Conservation (phyloP, 2,113 vertebrate species). For the Perognathus longimembris region DNA sequence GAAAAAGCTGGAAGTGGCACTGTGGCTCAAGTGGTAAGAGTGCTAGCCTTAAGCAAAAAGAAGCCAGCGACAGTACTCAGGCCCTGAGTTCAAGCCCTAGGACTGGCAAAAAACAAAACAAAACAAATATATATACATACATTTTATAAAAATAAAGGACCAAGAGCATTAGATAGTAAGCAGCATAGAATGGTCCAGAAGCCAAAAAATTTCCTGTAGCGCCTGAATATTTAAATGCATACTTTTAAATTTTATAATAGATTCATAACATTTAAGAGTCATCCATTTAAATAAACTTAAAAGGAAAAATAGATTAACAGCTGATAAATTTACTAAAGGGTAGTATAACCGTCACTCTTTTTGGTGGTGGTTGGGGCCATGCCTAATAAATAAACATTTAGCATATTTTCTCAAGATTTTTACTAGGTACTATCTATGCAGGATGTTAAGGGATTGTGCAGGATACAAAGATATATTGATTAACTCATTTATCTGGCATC, state of each 20-base stretch:
- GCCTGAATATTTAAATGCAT: not conserved
- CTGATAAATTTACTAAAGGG: conserved; percentile 17
- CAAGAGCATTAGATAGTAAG: not conserved
- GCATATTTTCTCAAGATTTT: too few species aligned
- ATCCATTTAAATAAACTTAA: conserved; percentile 1
- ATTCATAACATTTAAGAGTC: not conserved
- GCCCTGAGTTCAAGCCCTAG: too few species aligned
- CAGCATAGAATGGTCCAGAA: not conserved
- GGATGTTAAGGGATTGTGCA: conserved; percentile 5
- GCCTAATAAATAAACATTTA: conserved; percentile 6
- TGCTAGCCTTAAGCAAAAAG: too few species aligned
- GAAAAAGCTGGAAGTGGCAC: too few species aligned
- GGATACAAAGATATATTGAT: not conserved
- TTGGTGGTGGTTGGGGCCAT: not conserved
- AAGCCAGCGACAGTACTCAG: too few species aligned
- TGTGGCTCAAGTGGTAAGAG: too few species aligned
- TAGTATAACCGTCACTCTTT: not conserved
- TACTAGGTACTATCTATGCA: not conserved
- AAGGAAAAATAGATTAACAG: not conserved
- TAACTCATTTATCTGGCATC: not conserved
- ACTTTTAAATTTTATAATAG: not conserved
- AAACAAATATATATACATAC: too few species aligned
- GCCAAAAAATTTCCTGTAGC: not conserved
- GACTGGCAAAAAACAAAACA: too few species aligned
- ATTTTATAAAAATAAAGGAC: not conserved